Base-by-base conservation (phyloP, 2,888 invertebrate species). In the Argyresthia albistria region DNA sequence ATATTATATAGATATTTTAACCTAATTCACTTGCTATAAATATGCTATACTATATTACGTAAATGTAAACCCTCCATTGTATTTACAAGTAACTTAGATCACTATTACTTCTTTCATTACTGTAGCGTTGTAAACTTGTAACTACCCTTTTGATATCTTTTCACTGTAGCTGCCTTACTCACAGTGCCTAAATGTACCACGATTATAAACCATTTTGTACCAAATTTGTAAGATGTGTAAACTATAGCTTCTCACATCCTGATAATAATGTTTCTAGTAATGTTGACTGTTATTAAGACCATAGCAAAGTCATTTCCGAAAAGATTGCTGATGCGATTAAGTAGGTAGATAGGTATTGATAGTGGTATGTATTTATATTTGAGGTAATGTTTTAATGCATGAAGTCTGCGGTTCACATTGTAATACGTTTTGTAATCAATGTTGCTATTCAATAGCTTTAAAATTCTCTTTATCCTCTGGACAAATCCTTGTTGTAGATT, bases 91-190 rank as follows among this genome's bases (percentile, higher is more conserved):
- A n/a, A n/a, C n/a, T n/a, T n/a, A n/a, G n/a, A n/a, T 45, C 9
- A 15, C 10, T 45, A 35, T 35, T 36, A 8, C 8, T 47, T 25
- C 36, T 47, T 35, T n/a, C 47, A 47, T 35, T 47, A 12, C 35
- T 12, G 35, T 35, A n/a, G 45, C 14, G 9, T 12, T 45, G 14
- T 45, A n/a, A n/a, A n/a, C n/a, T n/a, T n/a, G n/a, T 45, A 7
- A 54, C 55, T 55, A 54, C 51, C 75, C 78, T 75, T 74, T 73
- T 79, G 80, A 89, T 89, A 89, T 90, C 90, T 84, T 86, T 87
- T 90, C 92, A 92, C 91, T 92, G 92, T 93, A 93, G 93, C 88
- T 93, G 93, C 93, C 93, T 93, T 93, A 92, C 90, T 92, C 91
- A 92, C 93, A 92, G 93, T 93, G 93, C 93, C 93, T 93, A 89